Percentiles rank a stretch among this genome's conserved stretches.
These are phyloP conservation scores for Scyliorhinus canicula DNA, from an alignment of 2,797 vertebrate species.

Conservation along the genomic window DNA sequence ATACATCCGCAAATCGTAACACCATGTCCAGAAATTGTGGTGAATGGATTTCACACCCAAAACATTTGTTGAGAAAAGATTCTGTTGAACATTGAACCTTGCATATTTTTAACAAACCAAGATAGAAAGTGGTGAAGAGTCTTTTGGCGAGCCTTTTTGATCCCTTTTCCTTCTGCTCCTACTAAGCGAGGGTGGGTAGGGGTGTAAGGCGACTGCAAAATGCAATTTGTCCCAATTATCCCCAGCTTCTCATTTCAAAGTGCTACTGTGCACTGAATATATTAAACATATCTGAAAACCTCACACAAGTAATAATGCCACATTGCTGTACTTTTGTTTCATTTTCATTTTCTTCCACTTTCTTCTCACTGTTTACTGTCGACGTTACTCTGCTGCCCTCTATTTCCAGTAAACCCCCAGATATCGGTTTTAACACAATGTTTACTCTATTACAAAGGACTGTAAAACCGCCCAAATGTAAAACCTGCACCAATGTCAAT, in stretches of 20 bases:
- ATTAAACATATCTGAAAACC: not conserved
- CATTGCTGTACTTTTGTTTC: not conserved
- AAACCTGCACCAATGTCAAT: not conserved
- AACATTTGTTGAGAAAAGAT: not conserved
- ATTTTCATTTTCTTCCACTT: not conserved
- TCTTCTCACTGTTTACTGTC: not conserved
- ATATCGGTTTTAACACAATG: not conserved
- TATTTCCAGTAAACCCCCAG: not conserved
- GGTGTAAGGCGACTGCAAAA: not conserved
- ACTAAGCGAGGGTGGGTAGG: not conserved
- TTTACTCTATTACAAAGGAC: not conserved
- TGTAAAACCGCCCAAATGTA: not conserved
- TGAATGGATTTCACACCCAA: not conserved
- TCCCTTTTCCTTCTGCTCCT: not conserved
- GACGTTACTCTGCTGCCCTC: not conserved
- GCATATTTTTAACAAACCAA: not conserved
- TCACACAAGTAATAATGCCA: not conserved
- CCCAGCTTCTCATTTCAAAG: not conserved
- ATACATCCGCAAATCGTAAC: not conserved
- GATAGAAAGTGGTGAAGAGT: not conserved
- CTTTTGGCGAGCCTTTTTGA: not conserved
- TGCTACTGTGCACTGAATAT: not conserved
- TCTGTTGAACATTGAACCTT: not conserved
- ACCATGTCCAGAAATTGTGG: not conserved
- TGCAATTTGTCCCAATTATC: not conserved